phyloP scores from a whole-genome alignment of 2,797 vertebrate genomes.

The Artibeus lituratus region DNA sequence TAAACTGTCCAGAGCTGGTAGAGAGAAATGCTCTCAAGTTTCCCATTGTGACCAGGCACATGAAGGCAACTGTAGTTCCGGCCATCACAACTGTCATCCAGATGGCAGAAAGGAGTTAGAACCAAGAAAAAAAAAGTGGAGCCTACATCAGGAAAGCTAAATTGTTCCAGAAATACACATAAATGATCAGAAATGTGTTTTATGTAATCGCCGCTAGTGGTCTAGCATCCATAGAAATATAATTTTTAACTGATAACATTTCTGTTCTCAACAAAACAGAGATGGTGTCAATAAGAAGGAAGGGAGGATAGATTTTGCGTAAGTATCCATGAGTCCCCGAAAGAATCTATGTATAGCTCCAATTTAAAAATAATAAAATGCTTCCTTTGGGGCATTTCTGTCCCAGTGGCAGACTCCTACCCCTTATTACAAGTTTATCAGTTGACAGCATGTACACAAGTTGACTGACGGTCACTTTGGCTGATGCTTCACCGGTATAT shows the following conservation, averaged over 20 bases:
- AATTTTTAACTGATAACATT: neutral
- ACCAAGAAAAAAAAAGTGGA: too few species aligned
- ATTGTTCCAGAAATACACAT: neutral
- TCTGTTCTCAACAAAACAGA: neutral
- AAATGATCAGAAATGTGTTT: neutral
- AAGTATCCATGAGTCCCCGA: neutral
- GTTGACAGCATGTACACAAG: neutral
- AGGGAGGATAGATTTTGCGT: neutral
- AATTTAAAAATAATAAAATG: neutral
- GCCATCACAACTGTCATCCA: neutral
- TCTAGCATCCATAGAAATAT: neutral
- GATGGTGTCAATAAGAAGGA: neutral
- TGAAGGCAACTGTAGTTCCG: neutral
- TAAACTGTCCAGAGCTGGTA: neutral
- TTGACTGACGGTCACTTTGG: neutral
- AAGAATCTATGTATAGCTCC: neutral
- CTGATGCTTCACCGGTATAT: neutral
- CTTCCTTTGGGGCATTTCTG: neutral
- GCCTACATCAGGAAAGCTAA: neutral
- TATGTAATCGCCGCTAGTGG: neutral
- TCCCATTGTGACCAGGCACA: neutral
- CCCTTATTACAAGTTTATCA: neutral
- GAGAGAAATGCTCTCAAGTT: neutral
- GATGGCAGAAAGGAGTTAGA: neutral
- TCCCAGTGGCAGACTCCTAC: neutral